Conservation (phyloP, 2,113 vertebrate species). For the Panurus biarmicus region DNA sequence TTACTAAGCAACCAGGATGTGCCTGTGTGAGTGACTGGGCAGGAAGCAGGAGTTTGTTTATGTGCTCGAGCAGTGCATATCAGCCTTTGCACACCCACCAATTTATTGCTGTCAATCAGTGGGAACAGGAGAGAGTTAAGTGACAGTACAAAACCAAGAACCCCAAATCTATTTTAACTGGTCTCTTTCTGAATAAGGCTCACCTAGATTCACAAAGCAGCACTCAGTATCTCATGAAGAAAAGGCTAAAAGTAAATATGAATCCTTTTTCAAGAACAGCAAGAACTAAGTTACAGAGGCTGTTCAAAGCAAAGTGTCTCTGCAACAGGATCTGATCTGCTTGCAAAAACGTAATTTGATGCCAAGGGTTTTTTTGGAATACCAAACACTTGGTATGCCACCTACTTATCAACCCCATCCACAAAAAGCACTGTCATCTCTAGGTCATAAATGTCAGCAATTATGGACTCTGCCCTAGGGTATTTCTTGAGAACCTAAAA, state of each 20-base stretch:
- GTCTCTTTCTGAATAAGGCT: conserved; percentile 3
- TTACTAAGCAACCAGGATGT: conserved; percentile 50
- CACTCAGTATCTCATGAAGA: not conserved
- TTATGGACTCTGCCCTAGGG: not conserved
- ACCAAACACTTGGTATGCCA: not conserved
- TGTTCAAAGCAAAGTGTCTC: conserved; percentile 7
- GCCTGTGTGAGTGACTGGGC: not conserved
- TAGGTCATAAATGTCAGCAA: not conserved
- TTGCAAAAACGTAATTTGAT: conserved; percentile 39
- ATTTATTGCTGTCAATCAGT: not conserved
- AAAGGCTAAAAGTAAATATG: conserved; percentile 2
- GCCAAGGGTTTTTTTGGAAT: conserved; percentile 22
- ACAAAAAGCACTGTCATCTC: conserved; percentile 7
- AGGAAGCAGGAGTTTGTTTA: not conserved
- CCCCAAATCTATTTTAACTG: not conserved
- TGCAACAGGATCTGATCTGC: conserved; percentile 26
- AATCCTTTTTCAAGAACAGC: not conserved
- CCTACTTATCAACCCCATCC: not conserved
- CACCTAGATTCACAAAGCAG: conserved; percentile 4
- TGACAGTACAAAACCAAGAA: not conserved
- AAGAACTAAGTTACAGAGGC: not conserved
- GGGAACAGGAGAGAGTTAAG: not conserved
- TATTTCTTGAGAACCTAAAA: not conserved
- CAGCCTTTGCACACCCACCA: not conserved
- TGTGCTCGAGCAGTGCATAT: not conserved